Evolutionary conservation across 2,113 vertebrate genomes (phyloP).

Genomic region (Corythornis vintsioides): DNA sequence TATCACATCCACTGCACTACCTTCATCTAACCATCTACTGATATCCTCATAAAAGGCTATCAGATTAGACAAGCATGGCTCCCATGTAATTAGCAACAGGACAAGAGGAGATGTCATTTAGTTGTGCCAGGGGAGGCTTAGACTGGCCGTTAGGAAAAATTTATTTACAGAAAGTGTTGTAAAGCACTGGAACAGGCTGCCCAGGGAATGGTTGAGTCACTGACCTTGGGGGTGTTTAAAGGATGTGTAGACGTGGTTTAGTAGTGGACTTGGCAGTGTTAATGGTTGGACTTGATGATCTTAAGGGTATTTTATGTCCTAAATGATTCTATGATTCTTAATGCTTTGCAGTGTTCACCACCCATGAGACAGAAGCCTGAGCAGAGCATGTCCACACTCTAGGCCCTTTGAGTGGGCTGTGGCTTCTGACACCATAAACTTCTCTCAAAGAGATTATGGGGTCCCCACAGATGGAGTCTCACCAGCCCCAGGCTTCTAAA

Average conservation of each 20-base stretch:
- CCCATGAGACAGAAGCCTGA: not conserved
- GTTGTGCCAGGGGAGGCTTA: not conserved
- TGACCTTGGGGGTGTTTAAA: not conserved
- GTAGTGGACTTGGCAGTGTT: not conserved
- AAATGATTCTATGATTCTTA: not conserved
- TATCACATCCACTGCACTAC: too few relatives aligned
- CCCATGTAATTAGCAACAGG: not conserved
- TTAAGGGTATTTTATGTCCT: not conserved
- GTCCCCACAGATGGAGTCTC: not conserved
- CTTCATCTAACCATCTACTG: too few relatives aligned
- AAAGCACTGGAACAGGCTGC: not conserved
- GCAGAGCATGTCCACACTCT: accelerated
- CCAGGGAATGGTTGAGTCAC: not conserved
- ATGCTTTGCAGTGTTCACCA: accelerated
- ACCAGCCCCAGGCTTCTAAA: not conserved
- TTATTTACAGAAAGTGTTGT: accelerated
- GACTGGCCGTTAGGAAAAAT: not conserved
- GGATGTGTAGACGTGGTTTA: not conserved
- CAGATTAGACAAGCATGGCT: too few relatives aligned
- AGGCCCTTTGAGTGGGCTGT: not conserved
- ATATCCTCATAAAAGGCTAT: too few relatives aligned
- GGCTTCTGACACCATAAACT: not conserved
- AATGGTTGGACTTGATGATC: not conserved
- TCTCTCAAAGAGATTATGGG: not conserved
- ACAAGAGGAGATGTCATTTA: not conserved